Evolutionary conservation across 2,888 invertebrate species (phyloP), one percentile per base, ranked within the genome.

Genomic region (Troides helena): DNA sequence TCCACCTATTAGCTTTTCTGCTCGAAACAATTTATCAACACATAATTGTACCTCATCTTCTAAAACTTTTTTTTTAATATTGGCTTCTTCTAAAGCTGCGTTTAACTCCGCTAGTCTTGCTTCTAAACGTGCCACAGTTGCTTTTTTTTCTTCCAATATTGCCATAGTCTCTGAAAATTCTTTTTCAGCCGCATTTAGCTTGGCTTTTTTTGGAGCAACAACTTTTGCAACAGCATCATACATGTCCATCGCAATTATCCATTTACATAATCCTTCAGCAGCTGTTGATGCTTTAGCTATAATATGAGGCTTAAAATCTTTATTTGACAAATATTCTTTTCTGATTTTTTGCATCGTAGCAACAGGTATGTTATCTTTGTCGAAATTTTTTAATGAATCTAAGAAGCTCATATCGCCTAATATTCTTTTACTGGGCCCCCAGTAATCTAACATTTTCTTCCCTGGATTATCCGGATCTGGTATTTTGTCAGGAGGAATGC

Each of bases 241-340:
- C 88, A 96, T 95, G 80, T 98, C 97, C 95, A 98, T 96, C 1
- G 98, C 98, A 74, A 96, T 94, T 65, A 98, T 96, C 98, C 98
- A 98, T 83, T 97, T 96, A 84, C 97, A 98, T 58, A 97, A 91
- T 66, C 98, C 98, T 90, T 99, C 98, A 30, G 98, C 99, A 4
- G 99, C 99, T 74, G 97, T 95, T 0, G 98, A 99, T 0, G 98
- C 98, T 87, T 97, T 97, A 18, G 96, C 96, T 68, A 97, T 96
- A 68, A 96, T 94, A 71, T 94, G 92, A 1, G 97, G 97, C 76
- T 96, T 96, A 83, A 97, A 97, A 78, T 96, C 95, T 80, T 95
- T 95, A 81, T 97, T 94, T 0, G 95, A 94, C 50, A 96, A 87
- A 85, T 95, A 97, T 78, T 96, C 96, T 81, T 95, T 95, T 74